Evolutionary conservation across 2,888 invertebrate genomes (phyloP).

Genomic region (Polydrusus pterygomalis): DNA sequence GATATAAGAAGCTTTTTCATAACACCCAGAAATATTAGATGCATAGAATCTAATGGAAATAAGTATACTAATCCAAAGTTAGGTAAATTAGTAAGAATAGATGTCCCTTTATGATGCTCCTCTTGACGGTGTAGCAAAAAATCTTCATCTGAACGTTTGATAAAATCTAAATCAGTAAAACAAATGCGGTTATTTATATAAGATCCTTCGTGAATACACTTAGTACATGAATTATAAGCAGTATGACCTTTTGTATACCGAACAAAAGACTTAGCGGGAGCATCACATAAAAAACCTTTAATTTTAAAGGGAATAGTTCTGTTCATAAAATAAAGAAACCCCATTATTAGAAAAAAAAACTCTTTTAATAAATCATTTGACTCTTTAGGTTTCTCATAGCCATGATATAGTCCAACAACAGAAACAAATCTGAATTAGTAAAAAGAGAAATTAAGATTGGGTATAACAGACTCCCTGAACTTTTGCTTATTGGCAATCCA

Average conservation of each 20-base stretch:
- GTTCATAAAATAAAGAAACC: conserved; percentile 30
- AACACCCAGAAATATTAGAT: no score
- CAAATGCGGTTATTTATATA: conserved; percentile 44
- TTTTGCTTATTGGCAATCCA: conserved; percentile 54
- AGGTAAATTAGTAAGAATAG: conserved; percentile 55
- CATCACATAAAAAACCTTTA: conserved; percentile 56
- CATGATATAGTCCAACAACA: conserved; percentile 56
- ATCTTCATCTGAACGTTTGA: conserved; percentile 45
- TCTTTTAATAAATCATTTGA: conserved; percentile 47
- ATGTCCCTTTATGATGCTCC: conserved; percentile 55
- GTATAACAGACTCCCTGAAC: conserved; percentile 55
- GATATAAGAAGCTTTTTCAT: conserved; percentile 40
- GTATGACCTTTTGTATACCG: conserved; percentile 55
- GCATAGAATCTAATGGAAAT: conserved; percentile 58
- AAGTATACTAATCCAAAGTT: conserved; percentile 57
- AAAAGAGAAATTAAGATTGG: conserved; percentile 56
- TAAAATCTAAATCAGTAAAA: conserved; percentile 51
- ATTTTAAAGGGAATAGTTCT: conserved; percentile 46
- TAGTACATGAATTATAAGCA: conserved; percentile 58
- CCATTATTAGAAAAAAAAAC: conserved; percentile 35
- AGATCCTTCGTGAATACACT: conserved; percentile 54
- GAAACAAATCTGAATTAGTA: conserved; percentile 52
- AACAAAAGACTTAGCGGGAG: conserved; percentile 57
- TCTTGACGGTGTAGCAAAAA: conserved; percentile 44
- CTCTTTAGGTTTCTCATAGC: conserved; percentile 56